Evolutionary conservation across 2,113 vertebrate species (phyloP).

Genomic region (Bubo scandiacus): DNA sequence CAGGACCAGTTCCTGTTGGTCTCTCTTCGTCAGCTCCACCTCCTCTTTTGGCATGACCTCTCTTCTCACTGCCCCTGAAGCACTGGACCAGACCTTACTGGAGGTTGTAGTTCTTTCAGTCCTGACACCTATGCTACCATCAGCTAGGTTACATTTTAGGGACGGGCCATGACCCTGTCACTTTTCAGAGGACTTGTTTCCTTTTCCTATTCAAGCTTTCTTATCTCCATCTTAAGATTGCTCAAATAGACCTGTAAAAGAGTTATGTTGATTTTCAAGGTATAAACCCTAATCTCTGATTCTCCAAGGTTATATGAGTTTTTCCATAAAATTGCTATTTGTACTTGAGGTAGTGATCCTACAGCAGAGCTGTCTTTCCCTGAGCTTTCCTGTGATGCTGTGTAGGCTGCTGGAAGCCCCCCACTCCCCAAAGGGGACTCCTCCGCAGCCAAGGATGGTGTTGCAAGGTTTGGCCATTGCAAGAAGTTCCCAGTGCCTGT

Average conservation of each 20-base stretch:
- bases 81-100: not conserved
- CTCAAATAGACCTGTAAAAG: not conserved
- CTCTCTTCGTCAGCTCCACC: not conserved
- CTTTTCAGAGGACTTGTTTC: not conserved
- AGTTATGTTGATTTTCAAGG: not conserved
- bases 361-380: not conserved
- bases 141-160: not conserved
- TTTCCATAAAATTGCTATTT: not conserved
- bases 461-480: not conserved
- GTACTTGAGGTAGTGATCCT: not conserved
- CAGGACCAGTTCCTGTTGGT: not conserved
- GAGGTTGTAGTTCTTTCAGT: not conserved
- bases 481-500: not conserved
- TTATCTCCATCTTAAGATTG: not conserved
- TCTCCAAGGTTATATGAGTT: not conserved
- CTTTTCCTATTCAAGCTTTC: not conserved
- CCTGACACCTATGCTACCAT: not conserved
- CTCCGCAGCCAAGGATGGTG: not conserved
- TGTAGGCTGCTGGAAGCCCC: not conserved
- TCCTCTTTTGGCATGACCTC: not conserved
- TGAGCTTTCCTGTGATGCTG: not conserved
- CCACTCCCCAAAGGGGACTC: accelerated
- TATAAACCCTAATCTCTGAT: not conserved
- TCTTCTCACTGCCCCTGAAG: not conserved
- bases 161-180: not conserved